phyloP scores from a whole-genome alignment of 2,888 invertebrate species.

The Dendrolimus houi region DNA sequence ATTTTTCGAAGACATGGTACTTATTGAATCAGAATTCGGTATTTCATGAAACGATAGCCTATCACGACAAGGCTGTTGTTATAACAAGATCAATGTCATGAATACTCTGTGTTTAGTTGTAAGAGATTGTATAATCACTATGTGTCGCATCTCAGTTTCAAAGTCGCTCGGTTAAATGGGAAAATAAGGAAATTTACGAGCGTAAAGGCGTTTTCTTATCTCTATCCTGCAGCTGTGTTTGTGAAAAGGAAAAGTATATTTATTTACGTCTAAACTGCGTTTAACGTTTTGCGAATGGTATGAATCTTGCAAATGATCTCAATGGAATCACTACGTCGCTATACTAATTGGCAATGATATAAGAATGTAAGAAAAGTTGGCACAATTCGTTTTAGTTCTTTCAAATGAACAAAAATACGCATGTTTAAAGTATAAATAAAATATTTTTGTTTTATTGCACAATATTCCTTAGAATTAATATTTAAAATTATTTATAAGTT shows the following conservation, averaged over 20 bases:
- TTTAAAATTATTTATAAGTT: no score
- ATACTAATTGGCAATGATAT: not conserved
- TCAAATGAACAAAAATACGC: not conserved
- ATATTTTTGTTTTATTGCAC: no score
- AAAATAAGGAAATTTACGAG: no score
- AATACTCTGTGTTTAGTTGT: not conserved
- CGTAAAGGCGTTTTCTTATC: no score
- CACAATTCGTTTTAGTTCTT: not conserved
- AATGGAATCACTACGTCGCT: not conserved
- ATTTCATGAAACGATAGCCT: not conserved
- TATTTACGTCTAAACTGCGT: not conserved
- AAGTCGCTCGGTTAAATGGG: no score
- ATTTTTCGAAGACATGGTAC: no score
- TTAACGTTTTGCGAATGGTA: no score
- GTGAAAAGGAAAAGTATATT: not conserved
- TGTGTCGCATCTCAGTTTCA: no score
- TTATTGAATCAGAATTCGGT: no score
- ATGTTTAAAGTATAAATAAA: no score
- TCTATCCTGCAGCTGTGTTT: not conserved
- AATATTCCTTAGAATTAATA: no score
- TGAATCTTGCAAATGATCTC: not conserved
- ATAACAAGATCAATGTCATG: slow-evolving; percentile 19
- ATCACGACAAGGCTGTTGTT: slow-evolving; percentile 20
- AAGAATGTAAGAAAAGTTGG: not conserved
- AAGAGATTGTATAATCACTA: no score